These are phyloP conservation scores for Amazona ochrocephala DNA, from an alignment of 2,797 vertebrate genomes.

Conservation along the genomic window DNA sequence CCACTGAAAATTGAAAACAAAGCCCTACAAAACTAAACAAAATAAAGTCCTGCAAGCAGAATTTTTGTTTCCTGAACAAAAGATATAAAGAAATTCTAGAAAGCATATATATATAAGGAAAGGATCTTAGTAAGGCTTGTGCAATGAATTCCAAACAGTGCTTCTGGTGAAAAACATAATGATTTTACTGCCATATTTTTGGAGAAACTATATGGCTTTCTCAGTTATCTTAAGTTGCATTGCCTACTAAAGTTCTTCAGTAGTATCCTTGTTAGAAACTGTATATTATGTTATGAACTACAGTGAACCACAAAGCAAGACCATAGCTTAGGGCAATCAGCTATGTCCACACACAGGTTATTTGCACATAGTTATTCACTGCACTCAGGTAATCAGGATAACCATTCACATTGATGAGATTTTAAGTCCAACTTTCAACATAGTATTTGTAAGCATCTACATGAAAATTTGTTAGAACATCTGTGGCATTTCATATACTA, in stretches of 20 bases:
- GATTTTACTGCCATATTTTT: background rate
- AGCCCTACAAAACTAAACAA: background rate
- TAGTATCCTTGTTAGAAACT: background rate
- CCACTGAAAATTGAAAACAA: background rate
- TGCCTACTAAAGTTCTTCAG: background rate
- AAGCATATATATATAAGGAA: background rate
- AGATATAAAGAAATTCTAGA: background rate
- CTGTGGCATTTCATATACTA: background rate
- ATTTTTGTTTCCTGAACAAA: background rate
- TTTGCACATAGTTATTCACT: background rate
- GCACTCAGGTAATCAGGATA: background rate
- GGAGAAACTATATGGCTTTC: background rate
- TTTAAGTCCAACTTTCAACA: background rate
- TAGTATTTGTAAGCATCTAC: background rate
- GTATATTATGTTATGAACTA: background rate
- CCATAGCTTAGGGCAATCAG: background rate
- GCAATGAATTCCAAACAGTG: background rate
- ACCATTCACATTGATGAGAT: background rate
- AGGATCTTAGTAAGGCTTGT: background rate
- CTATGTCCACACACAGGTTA: background rate
- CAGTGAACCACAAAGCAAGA: background rate
- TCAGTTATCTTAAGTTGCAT: background rate
- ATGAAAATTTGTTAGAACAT: background rate
- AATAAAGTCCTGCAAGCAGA: background rate
- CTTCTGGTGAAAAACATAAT: background rate